Conservation (phyloP, 2,888 invertebrate genomes). For the Stenchaetothrips biformis region DNA sequence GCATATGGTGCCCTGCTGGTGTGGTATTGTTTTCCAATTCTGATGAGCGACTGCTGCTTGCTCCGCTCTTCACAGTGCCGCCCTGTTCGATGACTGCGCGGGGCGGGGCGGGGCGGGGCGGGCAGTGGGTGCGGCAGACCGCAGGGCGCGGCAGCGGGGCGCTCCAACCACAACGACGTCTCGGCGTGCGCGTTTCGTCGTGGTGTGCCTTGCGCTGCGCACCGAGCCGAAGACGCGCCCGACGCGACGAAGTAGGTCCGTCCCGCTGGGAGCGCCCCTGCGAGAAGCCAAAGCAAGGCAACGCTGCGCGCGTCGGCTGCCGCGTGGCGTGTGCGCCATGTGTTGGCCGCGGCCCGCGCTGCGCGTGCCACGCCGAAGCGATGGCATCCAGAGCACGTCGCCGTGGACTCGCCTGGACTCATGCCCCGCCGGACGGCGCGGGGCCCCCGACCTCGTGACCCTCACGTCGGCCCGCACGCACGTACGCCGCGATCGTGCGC, state of each 20-base stretch:
- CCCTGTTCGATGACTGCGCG: neutral
- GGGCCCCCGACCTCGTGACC: neutral
- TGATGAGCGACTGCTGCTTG: neutral
- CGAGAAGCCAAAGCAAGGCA: neutral
- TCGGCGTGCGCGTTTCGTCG: too few relatives aligned
- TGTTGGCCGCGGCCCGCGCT: neutral
- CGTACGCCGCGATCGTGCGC: neutral
- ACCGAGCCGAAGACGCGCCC: too few relatives aligned
- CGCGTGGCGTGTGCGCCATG: neutral
- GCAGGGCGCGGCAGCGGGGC: neutral
- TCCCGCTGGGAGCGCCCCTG: neutral
- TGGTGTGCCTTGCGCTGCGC: too few relatives aligned
- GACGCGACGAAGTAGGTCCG: neutral
- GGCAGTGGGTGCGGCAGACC: neutral
- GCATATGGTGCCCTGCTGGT: too few relatives aligned
- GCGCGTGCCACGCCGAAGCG: neutral
- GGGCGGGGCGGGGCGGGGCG: neutral
- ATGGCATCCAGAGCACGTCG: neutral
- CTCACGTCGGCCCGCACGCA: neutral
- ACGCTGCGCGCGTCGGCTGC: neutral
- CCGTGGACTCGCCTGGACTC: neutral
- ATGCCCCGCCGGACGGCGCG: neutral
- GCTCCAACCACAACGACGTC: too few relatives aligned
- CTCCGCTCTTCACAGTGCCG: neutral
- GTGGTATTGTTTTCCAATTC: slow-evolving; percentile 20